Evolutionary conservation across 2,113 vertebrate genomes (phyloP), one percentile per base, ranked within the genome.

Genomic region (Myrmecophaga tridactyla): DNA sequence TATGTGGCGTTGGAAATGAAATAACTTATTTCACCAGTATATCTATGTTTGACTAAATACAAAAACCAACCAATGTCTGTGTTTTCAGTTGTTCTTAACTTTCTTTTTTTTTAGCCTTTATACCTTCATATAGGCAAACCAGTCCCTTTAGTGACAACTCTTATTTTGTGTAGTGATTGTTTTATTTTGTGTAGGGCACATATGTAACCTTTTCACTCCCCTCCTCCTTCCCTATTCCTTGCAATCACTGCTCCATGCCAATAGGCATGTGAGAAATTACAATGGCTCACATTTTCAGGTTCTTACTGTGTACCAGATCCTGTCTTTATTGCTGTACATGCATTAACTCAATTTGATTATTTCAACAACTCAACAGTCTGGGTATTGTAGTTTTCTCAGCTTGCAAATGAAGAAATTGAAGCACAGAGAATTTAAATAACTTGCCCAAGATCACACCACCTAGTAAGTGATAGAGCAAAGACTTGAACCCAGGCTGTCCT

Each of bases 1-100:
- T 27, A 73, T 67, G 15, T 89, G 62, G 48, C 80, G 31, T 60
- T 92, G 63, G 58, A 84, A 78, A 94, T 48, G 15, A 94, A 96
- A 58, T 65, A 56, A 82, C 4, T 51, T 77, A 2, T 89, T 60
- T 75, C 34, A 51, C 11, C 20, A 62, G 21, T 72, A 34, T 80
- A 31, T 93, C 10, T 73, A 43, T 18, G 10, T 9, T 56, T 62
- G 25, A 34, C 23, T 78, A 20, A 62, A 58, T 78, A 46, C 10
- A 51, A 77, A 77, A 78, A 75, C 18, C 62, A 60, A 51, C 15
- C 25, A 73, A 60, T 65, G 31, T 46, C 41, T 72, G 0, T 27
- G 31, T 46, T 76, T 92, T 31, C 14, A 56, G 25, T 65, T 51
- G 5, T 41, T 29, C 29, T 90, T 84, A 43, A 70, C 39, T 14